These are phyloP conservation scores for pig (Sus scrofa) DNA, from an alignment of 2,113 vertebrate genomes.

Conservation along the genomic window T2T-Sscrofa CM000819.6:50308001-50308500, in stretches of 20 bases:
- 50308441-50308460: neutral
- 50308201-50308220: neutral
- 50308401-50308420: neutral
- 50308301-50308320: neutral
- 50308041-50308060: neutral
- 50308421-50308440: neutral
- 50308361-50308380: neutral
- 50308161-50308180: neutral
- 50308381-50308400: neutral
- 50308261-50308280: neutral
- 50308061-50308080: neutral
- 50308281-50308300: neutral
- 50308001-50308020: neutral
- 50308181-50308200: neutral
- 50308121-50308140: neutral
- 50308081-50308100: neutral
- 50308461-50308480: neutral
- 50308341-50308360: neutral
- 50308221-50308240: neutral
- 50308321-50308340: neutral
- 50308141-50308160: neutral
- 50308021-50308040: neutral
- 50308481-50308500: neutral
- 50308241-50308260: neutral
- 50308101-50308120: neutral